Evolutionary conservation across 2,113 vertebrate genomes (phyloP).

Genomic region (Drymodes brunneopygia): DNA sequence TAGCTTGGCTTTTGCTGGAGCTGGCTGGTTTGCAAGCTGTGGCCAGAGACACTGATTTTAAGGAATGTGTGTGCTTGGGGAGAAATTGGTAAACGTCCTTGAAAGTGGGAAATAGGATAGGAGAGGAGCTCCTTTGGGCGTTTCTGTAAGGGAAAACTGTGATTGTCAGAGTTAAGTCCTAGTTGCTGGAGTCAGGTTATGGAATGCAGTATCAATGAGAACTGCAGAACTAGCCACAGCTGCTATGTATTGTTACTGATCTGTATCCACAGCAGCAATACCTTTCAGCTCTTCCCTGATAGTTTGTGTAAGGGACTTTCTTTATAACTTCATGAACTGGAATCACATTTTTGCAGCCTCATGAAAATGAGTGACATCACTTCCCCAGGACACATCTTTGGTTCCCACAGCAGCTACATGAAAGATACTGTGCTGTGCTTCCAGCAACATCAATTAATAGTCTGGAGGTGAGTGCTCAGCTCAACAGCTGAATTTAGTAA

Average conservation of each 20-base stretch:
- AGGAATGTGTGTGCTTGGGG: neutral
- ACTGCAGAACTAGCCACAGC: neutral
- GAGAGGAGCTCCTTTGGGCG: neutral
- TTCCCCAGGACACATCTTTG: neutral
- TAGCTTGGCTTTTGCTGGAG: neutral
- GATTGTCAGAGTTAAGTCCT: neutral
- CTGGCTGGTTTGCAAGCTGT: neutral
- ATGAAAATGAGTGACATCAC: neutral
- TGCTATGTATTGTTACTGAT: neutral
- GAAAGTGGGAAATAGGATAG: neutral
- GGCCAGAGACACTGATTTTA: neutral
- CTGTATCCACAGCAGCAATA: neutral
- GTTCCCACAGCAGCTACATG: neutral
- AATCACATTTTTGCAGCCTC: neutral
- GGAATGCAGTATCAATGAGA: neutral
- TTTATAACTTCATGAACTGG: neutral
- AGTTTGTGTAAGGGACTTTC: neutral
- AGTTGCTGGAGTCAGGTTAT: neutral
- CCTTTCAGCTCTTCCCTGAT: neutral
- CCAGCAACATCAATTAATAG: neutral
- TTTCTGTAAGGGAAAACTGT: neutral
- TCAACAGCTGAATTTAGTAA: neutral
- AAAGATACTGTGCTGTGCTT: neutral
- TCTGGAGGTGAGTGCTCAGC: neutral
- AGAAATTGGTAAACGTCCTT: neutral